Percentiles rank a stretch among this genome's conserved stretches.
phyloP scores from a whole-genome alignment of 1,140 invertebrate species.

The Spodoptera frugiperda region DNA sequence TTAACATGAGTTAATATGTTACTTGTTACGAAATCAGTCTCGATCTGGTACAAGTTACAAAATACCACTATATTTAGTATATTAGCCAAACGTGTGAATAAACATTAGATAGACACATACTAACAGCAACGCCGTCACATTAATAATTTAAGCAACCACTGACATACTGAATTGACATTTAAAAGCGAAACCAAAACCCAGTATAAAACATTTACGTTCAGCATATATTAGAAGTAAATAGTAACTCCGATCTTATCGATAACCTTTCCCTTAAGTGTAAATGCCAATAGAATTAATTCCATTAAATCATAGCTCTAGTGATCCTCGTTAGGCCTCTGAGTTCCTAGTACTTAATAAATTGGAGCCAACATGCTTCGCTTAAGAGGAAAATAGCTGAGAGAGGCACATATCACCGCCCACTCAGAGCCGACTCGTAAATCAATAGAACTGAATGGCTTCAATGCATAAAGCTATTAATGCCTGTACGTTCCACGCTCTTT shows the following conservation, averaged over 20 bases:
- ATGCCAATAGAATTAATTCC: constrained; percentile 17
- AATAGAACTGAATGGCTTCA: constrained; percentile 59
- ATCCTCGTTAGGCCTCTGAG: constrained; percentile 22
- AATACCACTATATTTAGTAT: too few species aligned
- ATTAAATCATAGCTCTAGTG: constrained; percentile 12
- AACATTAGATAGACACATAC: not conserved
- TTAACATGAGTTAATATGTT: too few species aligned
- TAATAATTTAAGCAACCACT: constrained; percentile 13
- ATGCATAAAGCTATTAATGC: constrained; percentile 53
- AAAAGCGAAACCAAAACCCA: not conserved
- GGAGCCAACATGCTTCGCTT: constrained; percentile 44
- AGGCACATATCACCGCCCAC: constrained; percentile 64
- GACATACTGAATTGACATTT: constrained; percentile 11
- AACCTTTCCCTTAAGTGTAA: constrained; percentile 3
- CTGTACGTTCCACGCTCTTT: constrained; percentile 28
- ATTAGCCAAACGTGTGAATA: too few species aligned
- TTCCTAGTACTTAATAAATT: constrained; percentile 53
- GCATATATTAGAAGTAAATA: not conserved
- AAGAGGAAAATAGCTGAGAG: constrained; percentile 50
- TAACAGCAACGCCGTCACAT: not conserved
- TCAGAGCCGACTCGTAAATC: constrained; percentile 65
- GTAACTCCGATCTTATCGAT: constrained; percentile 2
- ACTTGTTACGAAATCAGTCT: too few species aligned
- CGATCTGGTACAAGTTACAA: too few species aligned
- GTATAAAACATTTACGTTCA: not conserved